phyloP scores from a whole-genome alignment of 2,113 vertebrate genomes.

The Raja brachyura region DNA sequence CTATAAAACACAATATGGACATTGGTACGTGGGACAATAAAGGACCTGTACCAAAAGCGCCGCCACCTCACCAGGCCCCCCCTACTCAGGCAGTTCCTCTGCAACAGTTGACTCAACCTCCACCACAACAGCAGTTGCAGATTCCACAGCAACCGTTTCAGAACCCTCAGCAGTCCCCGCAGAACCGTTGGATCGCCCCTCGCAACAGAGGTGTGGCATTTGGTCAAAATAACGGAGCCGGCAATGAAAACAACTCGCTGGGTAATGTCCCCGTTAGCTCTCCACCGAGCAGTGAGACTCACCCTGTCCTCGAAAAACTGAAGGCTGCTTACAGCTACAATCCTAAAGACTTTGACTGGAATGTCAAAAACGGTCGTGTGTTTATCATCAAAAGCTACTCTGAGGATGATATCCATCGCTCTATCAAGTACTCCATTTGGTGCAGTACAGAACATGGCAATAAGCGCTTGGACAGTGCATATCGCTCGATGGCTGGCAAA shows the following conservation, averaged over 20 bases:
- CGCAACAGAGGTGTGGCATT: constrained; percentile 80
- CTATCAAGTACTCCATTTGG: constrained; percentile 98
- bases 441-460: constrained; percentile 96
- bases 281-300: constrained; percentile 63
- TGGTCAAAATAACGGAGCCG: constrained; percentile 62
- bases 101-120: constrained; percentile 63
- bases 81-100: constrained; percentile 57
- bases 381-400: constrained; percentile 98
- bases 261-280: constrained; percentile 55
- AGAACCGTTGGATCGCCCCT: constrained; percentile 87
- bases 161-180: constrained; percentile 66
- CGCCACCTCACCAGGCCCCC: constrained; percentile 55
- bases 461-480: constrained; percentile 87
- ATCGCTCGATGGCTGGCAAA: constrained; percentile 74
- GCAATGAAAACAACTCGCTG: constrained; percentile 53
- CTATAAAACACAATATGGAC: constrained; percentile 96
- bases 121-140: constrained; percentile 60
- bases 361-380: constrained; percentile 83
- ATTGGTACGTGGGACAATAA: constrained; percentile 96
- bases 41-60: constrained; percentile 75
- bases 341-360: constrained; percentile 94
- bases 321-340: constrained; percentile 94
- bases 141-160: constrained; percentile 72
- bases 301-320: constrained; percentile 89
- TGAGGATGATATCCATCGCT: constrained; percentile 95